Conservation (phyloP, 1,140 invertebrate species). For the Zaprionus vittiger region DNA sequence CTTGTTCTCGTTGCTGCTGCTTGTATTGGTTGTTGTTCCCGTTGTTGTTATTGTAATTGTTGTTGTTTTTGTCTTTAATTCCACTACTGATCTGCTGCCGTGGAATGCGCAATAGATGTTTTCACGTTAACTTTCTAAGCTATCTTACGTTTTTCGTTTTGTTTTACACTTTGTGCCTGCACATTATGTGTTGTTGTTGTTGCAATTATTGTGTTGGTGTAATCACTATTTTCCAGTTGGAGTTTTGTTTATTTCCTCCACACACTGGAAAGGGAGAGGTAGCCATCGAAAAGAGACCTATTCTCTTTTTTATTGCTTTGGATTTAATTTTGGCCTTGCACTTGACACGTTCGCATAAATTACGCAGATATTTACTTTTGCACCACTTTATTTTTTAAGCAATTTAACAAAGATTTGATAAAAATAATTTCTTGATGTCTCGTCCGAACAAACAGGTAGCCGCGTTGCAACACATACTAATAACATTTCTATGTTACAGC, state of each 20-base stretch:
- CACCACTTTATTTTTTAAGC: slow-evolving; percentile 16
- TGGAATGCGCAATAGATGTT: slow-evolving; percentile 71
- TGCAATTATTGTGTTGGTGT: slow-evolving; percentile 51
- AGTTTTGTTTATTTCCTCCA: slow-evolving; percentile 69
- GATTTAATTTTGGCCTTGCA: slow-evolving; percentile 6
- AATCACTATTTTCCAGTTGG: slow-evolving; percentile 60
- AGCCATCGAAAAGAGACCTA: slow-evolving; percentile 42
- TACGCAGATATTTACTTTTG: slow-evolving; percentile 11
- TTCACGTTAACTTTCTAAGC: slow-evolving; percentile 52
- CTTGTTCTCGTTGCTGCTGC: slow-evolving; percentile 47
- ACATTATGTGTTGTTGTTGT: slow-evolving; percentile 54
- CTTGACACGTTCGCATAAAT: slow-evolving; percentile 3
- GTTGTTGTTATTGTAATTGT: slow-evolving; percentile 34
- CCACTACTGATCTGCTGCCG: slow-evolving; percentile 43
- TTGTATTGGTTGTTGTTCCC: slow-evolving; percentile 6
- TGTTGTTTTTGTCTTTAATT: slow-evolving; percentile 47
- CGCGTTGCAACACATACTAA: slow-evolving; percentile 9
- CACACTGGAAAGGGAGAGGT: slow-evolving; percentile 47
- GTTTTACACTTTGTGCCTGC: slow-evolving; percentile 65
- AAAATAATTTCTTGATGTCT: slow-evolving; percentile 8
- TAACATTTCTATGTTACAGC: slow-evolving; percentile 1
- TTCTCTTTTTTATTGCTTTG: slow-evolving; percentile 5
- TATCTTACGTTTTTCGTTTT: slow-evolving; percentile 45
- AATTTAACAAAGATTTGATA: slow-evolving; percentile 13
- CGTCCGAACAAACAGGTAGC: slow-evolving; percentile 6